Percentiles rank a stretch among this genome's conserved stretches.
Evolutionary conservation across 2,797 vertebrate genomes (phyloP).

Genomic region (Xenentodon cancila): DNA sequence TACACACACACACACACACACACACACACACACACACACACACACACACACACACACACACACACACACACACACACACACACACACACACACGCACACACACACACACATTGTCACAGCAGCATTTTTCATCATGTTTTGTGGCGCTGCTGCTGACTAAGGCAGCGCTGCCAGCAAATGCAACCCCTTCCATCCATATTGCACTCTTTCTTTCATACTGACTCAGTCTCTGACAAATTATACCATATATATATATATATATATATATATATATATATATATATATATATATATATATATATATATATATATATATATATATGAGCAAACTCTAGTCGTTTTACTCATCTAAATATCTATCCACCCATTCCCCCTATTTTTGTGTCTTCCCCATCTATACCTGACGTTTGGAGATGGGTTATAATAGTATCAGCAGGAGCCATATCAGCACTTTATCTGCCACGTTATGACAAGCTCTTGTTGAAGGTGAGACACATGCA

Average conservation of each 20-base stretch:
- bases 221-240: conserved; percentile 69
- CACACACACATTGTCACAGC: conserved; percentile 33
- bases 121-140: conserved; percentile 71
- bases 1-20: too few species aligned
- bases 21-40: too few species aligned
- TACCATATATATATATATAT: conserved; percentile 24
- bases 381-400: conserved; percentile 39
- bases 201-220: conserved; percentile 54
- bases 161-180: conserved; percentile 68
- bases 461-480: conserved; percentile 59
- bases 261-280: too few species aligned
- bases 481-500: conserved; percentile 22
- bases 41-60: not conserved
- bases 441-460: conserved; percentile 72
- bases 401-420: conserved; percentile 45
- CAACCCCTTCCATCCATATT: conserved; percentile 59
- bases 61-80: not conserved
- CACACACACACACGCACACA: conserved; percentile 8
- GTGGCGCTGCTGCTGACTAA: conserved; percentile 70
- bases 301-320: too few species aligned
- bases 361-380: conserved; percentile 30
- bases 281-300: too few species aligned
- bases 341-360: conserved; percentile 33
- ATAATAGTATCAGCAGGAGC: conserved; percentile 54
- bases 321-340: conserved; percentile 18